These are phyloP conservation scores for Hybognathus amarus DNA, from an alignment of 2,797 vertebrate genomes.

Conservation along the genomic window DNA sequence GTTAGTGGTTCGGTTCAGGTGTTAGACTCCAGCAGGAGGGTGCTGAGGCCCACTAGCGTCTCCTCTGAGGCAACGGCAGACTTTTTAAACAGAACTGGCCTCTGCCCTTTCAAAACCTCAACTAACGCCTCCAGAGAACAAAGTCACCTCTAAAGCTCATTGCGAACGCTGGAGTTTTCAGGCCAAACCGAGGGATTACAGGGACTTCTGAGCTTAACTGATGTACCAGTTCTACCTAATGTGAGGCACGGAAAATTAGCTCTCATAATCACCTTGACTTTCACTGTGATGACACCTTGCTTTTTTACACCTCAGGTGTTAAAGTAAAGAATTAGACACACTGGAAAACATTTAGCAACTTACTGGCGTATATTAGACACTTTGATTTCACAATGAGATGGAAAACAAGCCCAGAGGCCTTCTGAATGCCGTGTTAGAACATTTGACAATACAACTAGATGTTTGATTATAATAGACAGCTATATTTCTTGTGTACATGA, in stretches of 20 bases:
- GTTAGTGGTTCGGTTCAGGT: constrained; percentile 52
- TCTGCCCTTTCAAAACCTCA: constrained; percentile 29
- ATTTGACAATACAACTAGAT: constrained; percentile 7
- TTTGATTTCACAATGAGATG: constrained; percentile 7
- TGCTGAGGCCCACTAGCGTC: not conserved
- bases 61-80: constrained; percentile 11
- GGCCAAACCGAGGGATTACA: constrained; percentile 53
- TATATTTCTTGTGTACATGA: not conserved
- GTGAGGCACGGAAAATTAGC: constrained; percentile 27
- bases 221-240: constrained; percentile 31
- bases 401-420: constrained; percentile 3
- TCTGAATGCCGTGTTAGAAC: constrained; percentile 7
- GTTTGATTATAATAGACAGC: constrained; percentile 1
- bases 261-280: constrained; percentile 50
- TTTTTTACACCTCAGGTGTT: constrained; percentile 32
- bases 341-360: constrained; percentile 20
- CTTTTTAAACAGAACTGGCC: constrained; percentile 53
- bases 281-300: constrained; percentile 34
- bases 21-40: constrained; percentile 24
- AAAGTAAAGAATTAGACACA: constrained; percentile 24
- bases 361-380: not conserved
- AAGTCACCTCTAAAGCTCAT: constrained; percentile 49
- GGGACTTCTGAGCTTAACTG: constrained; percentile 36
- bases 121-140: constrained; percentile 20
- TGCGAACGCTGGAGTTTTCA: constrained; percentile 40